Evolutionary conservation across 2,797 vertebrate genomes (phyloP).

Genomic region (Toxotes lorentzi): DNA sequence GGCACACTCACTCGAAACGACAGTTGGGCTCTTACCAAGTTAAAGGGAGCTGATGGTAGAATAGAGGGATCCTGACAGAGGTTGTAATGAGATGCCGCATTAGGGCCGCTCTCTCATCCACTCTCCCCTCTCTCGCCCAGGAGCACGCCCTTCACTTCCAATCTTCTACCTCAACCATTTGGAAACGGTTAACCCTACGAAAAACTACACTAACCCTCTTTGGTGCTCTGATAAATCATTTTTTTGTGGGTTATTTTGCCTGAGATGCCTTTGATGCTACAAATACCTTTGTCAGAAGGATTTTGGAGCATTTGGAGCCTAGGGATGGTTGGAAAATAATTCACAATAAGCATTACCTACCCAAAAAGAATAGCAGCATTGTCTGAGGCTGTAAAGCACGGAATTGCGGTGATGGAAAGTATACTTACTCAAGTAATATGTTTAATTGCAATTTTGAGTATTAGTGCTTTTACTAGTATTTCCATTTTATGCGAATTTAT

Average conservation of each 20-base stretch:
- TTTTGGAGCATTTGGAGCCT: slow-evolving; percentile 46
- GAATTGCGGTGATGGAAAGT: neutral
- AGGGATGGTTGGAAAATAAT: slow-evolving; percentile 41
- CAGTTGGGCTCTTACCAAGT: slow-evolving; percentile 92
- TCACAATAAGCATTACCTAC: slow-evolving; percentile 27
- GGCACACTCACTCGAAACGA: slow-evolving; percentile 94
- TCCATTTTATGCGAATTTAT: neutral
- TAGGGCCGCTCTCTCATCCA: slow-evolving; percentile 89
- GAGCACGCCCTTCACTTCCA: slow-evolving; percentile 91
- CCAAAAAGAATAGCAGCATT: slow-evolving; percentile 15
- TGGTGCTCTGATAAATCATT: slow-evolving; percentile 80
- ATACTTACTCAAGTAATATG: neutral
- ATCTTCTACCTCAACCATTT: slow-evolving; percentile 88
- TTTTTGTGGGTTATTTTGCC: slow-evolving; percentile 71
- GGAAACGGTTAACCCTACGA: slow-evolving; percentile 87
- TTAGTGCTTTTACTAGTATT: neutral
- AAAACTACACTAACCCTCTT: slow-evolving; percentile 86
- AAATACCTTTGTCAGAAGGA: slow-evolving; percentile 56
- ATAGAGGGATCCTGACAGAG: slow-evolving; percentile 95
- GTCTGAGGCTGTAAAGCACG: slow-evolving; percentile 5
- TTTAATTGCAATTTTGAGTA: neutral
- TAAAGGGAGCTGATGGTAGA: slow-evolving; percentile 89
- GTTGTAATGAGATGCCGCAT: slow-evolving; percentile 97
- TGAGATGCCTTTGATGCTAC: slow-evolving; percentile 69
- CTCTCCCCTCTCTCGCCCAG: slow-evolving; percentile 85